Base-by-base conservation (phyloP, 2,888 invertebrate genomes). In the Matsumyia berberina region DNA sequence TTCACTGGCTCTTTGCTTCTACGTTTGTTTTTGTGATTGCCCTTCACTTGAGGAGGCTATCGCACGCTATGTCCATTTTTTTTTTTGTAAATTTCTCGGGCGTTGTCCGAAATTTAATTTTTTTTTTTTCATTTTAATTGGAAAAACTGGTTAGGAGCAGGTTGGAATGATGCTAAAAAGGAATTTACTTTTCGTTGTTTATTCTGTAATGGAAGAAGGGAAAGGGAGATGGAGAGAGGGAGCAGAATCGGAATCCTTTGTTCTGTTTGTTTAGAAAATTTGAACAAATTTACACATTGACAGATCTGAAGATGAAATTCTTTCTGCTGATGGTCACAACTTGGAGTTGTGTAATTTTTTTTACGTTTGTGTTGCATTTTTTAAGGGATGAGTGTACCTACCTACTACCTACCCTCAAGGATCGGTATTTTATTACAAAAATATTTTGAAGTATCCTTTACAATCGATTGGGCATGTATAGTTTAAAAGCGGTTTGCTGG, bases 151-250 rank as follows among this genome's bases (percentile, higher is more conserved):
- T 83, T 73, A 67, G 58, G 67, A 79, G 69, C 83, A 85, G 83
- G 83, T 85, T 85, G 79, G 73, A 85, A 70, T 79, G 79, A 79
- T 79, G 74, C 83, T 79, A 69, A 85, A 79, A 79, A 79, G 72
- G 78, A 78, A 64, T 74, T 64, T 24, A 24, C 24, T 24, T 24
- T 24, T 24, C n/a, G 67, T 78, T 69, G 62, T 79, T 79, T 79
- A 64, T 70, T 74, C 64, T 73, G 83, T 73, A 67, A 64, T 39
- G 53, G n/a, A 78, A 72, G 53, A 51, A 37, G 31, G 24, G 11
- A 51, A 29, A 24, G 29, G 37, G n/a, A 35, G 29, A 9, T 17
- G 35, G 19, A 33, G 12, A 46, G 31, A 7, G 15, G 11, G 39
- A 24, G 5, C n/a, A 17, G 39, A 35, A 35, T 39, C 60, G 49